Base-by-base conservation (phyloP, 2,113 vertebrate genomes). In the mouse (Mus musculus) region DNA sequence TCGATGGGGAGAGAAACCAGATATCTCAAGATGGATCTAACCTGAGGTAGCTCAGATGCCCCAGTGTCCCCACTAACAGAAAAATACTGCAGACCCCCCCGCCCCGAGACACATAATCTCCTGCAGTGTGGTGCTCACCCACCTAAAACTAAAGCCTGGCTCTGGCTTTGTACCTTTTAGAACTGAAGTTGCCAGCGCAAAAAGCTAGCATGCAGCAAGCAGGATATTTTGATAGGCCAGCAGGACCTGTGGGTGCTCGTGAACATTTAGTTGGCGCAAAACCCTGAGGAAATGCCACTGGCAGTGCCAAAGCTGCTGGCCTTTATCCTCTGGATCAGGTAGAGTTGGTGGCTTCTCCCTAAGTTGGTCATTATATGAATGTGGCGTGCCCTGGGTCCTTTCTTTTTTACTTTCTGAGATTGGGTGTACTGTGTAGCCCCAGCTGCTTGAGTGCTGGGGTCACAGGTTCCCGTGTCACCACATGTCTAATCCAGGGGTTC, bases 271-370 rank as follows among this genome's bases (percentile, higher is more conserved):
- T n/a, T 26, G 28, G 11, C 10, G 78, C 33, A 63, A 22, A 59
- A n/a, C 54, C 19, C 75, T 26, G 61, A 26, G 36, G 3, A 72
- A n/a, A 72, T 0, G 33, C 30, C 4, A 0, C 46, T 28, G 16
- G 36, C 46, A 5, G 39, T 22, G 1, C 3, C 3, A 0, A 56
- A 39, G 77, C 73, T 12, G 0, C 9, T 26, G 0, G 65, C 67
- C 61, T 3, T 3, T 16, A 46, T 36, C 0, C 52, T 5, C 5
- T 10, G 54, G 9, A 39, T 3, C 0, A 4, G 30, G 11, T 7
- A 1, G 2, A 1, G 52, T 17, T 61, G 28, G 24, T 20, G 1
- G 4, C 17, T 19, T n/a, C 0, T 39, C 80, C 24, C 52, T 24
- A 12, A 78, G 22, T 17, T 39, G 12, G 52, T n/a, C 20, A 73